phyloP scores from a whole-genome alignment of 1,140 invertebrate genomes.

The Odontomachus brunneus region DNA sequence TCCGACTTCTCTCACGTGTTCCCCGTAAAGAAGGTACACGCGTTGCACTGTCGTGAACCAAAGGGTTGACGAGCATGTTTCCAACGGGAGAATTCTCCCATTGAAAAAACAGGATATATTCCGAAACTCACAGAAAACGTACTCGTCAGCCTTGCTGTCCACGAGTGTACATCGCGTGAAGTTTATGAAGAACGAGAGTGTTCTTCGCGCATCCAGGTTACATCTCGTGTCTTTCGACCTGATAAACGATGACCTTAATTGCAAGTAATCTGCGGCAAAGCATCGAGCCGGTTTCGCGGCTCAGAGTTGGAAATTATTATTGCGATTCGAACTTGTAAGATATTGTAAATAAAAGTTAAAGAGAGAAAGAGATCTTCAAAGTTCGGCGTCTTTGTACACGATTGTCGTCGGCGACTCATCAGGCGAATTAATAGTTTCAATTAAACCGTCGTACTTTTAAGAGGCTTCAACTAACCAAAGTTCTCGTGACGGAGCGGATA shows the following conservation, averaged over 20 bases:
- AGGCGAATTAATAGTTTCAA: neutral
- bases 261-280: conserved; percentile 14
- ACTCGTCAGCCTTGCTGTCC: too few species aligned
- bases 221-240: conserved; percentile 26
- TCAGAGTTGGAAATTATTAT: neutral
- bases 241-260: conserved; percentile 47
- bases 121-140: too few species aligned
- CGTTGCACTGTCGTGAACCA: too few species aligned
- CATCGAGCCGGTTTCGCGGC: neutral
- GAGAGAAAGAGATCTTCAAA: too few species aligned
- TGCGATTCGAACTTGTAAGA: neutral
- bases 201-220: conserved; percentile 19
- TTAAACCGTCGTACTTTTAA: neutral
- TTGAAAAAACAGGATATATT: too few species aligned
- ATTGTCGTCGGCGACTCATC: neutral
- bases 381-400: too few species aligned
- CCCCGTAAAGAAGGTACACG: conserved; percentile 15
- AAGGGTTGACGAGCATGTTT: too few species aligned
- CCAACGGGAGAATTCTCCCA: too few species aligned
- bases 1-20: conserved; percentile 24
- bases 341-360: too few species aligned
- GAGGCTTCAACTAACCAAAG: conserved; percentile 1
- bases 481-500: neutral
- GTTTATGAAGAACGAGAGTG: conserved; percentile 21
- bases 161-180: neutral